These are phyloP conservation scores for Drosophila orosa DNA, from an alignment of 1,140 invertebrate genomes.

Conservation along the genomic window DNA sequence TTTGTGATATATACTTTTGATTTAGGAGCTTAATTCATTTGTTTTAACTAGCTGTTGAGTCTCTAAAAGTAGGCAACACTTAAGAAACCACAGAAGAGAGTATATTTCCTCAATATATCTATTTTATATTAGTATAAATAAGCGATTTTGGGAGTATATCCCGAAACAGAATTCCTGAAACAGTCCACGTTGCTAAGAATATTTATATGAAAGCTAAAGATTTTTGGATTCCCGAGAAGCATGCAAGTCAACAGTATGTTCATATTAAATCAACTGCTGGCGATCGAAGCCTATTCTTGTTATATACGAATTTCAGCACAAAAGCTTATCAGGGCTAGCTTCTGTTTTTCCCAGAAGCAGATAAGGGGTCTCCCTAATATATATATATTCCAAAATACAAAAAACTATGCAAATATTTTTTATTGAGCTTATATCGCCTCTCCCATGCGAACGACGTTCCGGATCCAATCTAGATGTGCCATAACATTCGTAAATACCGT, in stretches of 20 bases:
- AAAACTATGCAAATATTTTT: neutral
- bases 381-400: neutral
- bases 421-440: neutral
- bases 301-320: neutral
- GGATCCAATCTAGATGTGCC: conserved; percentile 17
- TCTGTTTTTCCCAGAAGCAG: neutral
- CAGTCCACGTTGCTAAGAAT: too few species aligned
- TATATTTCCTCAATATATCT: too few species aligned
- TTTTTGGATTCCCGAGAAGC: neutral
- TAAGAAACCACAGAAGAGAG: too few species aligned
- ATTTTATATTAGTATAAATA: too few species aligned
- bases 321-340: neutral
- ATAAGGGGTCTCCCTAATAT: neutral
- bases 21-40: neutral
- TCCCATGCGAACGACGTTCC: neutral
- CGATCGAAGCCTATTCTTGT: neutral
- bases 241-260: neutral
- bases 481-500: conserved; percentile 24
- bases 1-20: neutral
- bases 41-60: too few species aligned
- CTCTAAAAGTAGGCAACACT: too few species aligned
- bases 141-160: too few species aligned
- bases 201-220: too few species aligned
- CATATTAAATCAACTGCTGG: neutral
- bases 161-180: too few species aligned